Percentiles rank a stretch among this genome's conserved stretches.
These are phyloP conservation scores for Heliconius hortense DNA, from an alignment of 2,888 invertebrate species.

Conservation along the genomic window DNA sequence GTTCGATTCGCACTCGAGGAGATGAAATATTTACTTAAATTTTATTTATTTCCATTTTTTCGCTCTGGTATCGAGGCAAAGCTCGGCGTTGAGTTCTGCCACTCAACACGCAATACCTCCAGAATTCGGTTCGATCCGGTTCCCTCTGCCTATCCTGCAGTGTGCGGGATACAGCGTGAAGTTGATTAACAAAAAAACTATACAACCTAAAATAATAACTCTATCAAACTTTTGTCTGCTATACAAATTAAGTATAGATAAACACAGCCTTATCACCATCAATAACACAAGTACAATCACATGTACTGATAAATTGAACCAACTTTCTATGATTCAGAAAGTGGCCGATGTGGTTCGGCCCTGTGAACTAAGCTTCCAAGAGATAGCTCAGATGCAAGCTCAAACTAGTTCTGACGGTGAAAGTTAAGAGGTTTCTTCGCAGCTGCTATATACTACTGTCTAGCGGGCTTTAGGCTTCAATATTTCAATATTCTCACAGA, in stretches of 20 bases:
- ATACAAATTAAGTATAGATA: background rate
- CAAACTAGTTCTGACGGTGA: constrained; percentile 57
- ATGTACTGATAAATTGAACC: constrained; percentile 19
- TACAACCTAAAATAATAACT: background rate
- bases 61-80: too few relatives aligned
- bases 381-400: constrained; percentile 40
- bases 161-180: too few relatives aligned
- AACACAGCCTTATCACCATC: background rate
- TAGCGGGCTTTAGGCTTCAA: constrained; percentile 11
- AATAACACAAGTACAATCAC: constrained; percentile 10
- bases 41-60: too few relatives aligned
- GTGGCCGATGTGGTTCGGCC: constrained; percentile 40
- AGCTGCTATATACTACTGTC: constrained; percentile 25
- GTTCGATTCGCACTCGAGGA: too few relatives aligned
- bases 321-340: constrained; percentile 40
- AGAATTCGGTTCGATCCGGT: too few relatives aligned
- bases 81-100: too few relatives aligned
- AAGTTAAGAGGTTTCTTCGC: constrained; percentile 52
- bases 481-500: background rate
- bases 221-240: background rate
- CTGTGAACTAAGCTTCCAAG: constrained; percentile 38
- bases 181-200: background rate
- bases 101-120: too few relatives aligned
- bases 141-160: too few relatives aligned
- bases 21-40: too few relatives aligned